Evolutionary conservation across 2,113 vertebrate genomes (phyloP).

Genomic region (Melanotaenia duboulayi): DNA sequence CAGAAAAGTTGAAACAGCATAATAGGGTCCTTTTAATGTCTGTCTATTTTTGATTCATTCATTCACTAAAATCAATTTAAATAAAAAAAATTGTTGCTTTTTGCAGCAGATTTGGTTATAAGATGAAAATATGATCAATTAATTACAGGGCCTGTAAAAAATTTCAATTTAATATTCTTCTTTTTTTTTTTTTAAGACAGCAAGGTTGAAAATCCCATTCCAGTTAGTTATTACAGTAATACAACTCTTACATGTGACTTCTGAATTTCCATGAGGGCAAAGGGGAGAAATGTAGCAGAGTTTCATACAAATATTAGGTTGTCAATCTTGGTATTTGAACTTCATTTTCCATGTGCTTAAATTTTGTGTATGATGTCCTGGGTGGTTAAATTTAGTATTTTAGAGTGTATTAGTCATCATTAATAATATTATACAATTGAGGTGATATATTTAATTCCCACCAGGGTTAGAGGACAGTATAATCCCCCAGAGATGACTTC

Average conservation of each 20-base stretch:
- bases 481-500: constrained; percentile 69
- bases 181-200: too few relatives aligned
- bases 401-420: constrained; percentile 6
- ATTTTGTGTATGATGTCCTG: not conserved
- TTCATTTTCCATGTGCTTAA: not conserved
- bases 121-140: too few relatives aligned
- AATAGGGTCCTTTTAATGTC: too few relatives aligned
- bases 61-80: too few relatives aligned
- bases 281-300: not conserved
- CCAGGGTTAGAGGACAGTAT: constrained; percentile 29
- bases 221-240: not conserved
- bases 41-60: too few relatives aligned
- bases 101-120: too few relatives aligned
- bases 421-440: constrained; percentile 36
- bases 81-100: too few relatives aligned
- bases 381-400: constrained; percentile 7
- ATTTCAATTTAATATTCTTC: too few relatives aligned
- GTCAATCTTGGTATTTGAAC: not conserved
- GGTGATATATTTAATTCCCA: constrained; percentile 53
- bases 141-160: too few relatives aligned
- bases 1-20: too few relatives aligned
- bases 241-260: not conserved
- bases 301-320: not conserved
- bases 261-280: not conserved
- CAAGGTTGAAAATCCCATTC: not conserved